A percentile compares a stretch with the other conserved stretches of the same genome.
Evolutionary conservation across 2,888 invertebrate genomes (phyloP).

Genomic region (Dorcus parallelipipedus): DNA sequence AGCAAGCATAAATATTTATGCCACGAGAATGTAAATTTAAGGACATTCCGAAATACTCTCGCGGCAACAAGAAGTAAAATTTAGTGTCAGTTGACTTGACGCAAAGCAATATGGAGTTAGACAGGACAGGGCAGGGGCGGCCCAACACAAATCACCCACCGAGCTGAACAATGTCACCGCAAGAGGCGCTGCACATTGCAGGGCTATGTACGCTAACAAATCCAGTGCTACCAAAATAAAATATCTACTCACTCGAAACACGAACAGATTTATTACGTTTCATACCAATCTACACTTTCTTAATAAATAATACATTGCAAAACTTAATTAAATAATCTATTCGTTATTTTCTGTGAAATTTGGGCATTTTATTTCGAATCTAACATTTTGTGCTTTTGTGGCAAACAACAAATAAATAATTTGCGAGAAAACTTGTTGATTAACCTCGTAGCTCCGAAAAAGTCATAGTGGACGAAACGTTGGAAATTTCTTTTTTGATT

Average conservation of each 20-base stretch:
- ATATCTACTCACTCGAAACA: background rate
- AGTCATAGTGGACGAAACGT: too few relatives aligned
- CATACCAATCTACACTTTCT: too few relatives aligned
- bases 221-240: constrained; percentile 18
- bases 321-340: too few relatives aligned
- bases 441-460: too few relatives aligned
- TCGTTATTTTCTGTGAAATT: too few relatives aligned
- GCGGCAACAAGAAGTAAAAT: constrained; percentile 26
- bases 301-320: too few relatives aligned
- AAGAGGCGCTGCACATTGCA: constrained; percentile 30
- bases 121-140: constrained; percentile 41
- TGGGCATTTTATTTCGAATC: too few relatives aligned
- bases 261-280: too few relatives aligned
- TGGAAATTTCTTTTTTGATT: too few relatives aligned
- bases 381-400: too few relatives aligned
- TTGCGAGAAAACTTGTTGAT: too few relatives aligned
- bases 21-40: constrained; percentile 17
- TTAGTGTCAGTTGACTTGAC: constrained; percentile 35
- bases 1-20: constrained; percentile 22
- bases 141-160: constrained; percentile 44
- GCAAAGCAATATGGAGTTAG: constrained; percentile 40
- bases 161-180: constrained; percentile 44
- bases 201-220: constrained; percentile 14
- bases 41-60: constrained; percentile 9
- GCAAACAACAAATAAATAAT: too few relatives aligned